Conservation (phyloP, 2,113 vertebrate species). For the Symphodus melops region DNA sequence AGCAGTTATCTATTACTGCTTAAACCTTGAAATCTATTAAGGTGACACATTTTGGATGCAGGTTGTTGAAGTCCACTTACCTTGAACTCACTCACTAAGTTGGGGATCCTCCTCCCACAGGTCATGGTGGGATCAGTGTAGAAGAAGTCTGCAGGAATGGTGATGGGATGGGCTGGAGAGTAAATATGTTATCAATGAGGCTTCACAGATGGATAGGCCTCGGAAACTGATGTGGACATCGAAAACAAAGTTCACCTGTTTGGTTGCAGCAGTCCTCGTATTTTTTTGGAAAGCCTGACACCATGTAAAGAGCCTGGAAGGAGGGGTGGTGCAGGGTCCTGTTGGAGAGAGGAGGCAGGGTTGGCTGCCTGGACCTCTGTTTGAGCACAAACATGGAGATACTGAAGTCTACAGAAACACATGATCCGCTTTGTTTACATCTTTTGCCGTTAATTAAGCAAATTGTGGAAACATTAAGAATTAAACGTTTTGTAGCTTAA, state of each 20-base stretch:
- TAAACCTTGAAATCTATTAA: no score
- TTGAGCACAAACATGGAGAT: not conserved
- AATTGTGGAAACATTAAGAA: no score
- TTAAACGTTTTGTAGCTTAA: no score
- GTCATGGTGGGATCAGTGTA: slow-evolving; percentile 64
- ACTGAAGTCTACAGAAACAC: not conserved
- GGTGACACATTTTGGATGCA: no score
- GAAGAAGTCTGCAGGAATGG: slow-evolving; percentile 56
- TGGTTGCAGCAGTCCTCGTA: not conserved
- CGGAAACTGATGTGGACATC: not conserved
- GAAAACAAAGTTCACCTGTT: slow-evolving; percentile 8
- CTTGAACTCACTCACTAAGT: slow-evolving; percentile 42
- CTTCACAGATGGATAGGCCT: not conserved
- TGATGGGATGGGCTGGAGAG: slow-evolving; percentile 43
- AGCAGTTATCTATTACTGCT: no score
- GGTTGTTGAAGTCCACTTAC: slow-evolving; percentile 40
- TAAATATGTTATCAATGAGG: not conserved
- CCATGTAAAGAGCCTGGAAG: slow-evolving; percentile 55
- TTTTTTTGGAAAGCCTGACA: not conserved
- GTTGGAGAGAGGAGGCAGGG: slow-evolving; percentile 37
- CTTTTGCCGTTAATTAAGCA: not conserved
- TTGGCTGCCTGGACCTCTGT: slow-evolving; percentile 10
- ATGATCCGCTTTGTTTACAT: not conserved
- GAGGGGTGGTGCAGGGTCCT: slow-evolving; percentile 75
- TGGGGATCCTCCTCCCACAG: slow-evolving; percentile 59